phyloP scores from a whole-genome alignment of 2,113 vertebrate genomes.

The Pedetes capensis region DNA sequence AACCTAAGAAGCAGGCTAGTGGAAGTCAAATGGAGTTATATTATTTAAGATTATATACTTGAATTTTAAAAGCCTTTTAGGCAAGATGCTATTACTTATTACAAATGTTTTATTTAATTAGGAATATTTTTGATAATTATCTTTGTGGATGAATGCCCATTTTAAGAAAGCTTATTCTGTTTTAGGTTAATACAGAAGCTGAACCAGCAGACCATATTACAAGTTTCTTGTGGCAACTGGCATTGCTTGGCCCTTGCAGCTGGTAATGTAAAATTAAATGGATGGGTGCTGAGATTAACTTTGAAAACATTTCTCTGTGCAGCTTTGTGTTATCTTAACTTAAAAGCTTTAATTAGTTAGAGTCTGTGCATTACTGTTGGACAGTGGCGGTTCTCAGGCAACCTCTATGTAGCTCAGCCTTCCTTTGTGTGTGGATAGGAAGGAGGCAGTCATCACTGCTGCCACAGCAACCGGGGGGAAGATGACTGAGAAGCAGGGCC shows the following conservation, averaged over 20 bases:
- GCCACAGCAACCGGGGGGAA: background rate
- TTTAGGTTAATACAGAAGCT: constrained; percentile 94
- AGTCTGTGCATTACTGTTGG: background rate
- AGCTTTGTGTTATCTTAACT: background rate
- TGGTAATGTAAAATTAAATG: constrained; percentile 84
- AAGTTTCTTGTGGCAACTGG: constrained; percentile 97
- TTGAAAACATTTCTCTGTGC: background rate
- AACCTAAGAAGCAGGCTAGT: background rate
- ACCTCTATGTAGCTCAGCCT: background rate
- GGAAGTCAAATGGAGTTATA: background rate
- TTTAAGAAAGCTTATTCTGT: constrained; percentile 40
- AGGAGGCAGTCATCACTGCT: background rate
- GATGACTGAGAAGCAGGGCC: background rate
- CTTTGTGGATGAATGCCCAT: background rate
- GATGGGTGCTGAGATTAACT: background rate
- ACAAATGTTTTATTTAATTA: background rate
- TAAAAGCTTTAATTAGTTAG: background rate
- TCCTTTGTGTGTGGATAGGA: background rate
- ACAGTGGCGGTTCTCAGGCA: background rate
- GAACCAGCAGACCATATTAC: constrained; percentile 93
- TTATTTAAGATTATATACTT: background rate
- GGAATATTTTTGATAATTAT: background rate
- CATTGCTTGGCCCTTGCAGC: constrained; percentile 97
- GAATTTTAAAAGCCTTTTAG: constrained; percentile 16
- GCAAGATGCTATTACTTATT: constrained; percentile 2